Conservation (phyloP, 2,888 invertebrate genomes). For the Malthinus flaveolus region DNA sequence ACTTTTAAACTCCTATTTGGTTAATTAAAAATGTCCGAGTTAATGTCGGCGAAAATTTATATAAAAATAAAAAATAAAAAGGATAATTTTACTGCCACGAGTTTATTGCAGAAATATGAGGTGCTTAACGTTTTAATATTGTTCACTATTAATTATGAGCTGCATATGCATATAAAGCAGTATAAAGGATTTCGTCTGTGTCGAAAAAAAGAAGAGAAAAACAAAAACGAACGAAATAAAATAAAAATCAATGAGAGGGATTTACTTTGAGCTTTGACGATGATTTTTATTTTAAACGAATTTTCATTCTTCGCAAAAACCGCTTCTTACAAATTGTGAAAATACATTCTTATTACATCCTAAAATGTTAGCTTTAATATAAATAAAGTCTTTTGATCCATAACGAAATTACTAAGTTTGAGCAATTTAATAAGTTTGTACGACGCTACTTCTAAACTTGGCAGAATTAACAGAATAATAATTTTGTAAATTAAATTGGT, state of each 20-base stretch:
- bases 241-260: no score
- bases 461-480: slow-evolving; percentile 16
- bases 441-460: slow-evolving; percentile 11
- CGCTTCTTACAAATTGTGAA: slow-evolving; percentile 14
- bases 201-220: neutral
- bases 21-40: slow-evolving; percentile 9
- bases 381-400: slow-evolving; percentile 20
- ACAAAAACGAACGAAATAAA: no score
- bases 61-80: slow-evolving; percentile 13
- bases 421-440: slow-evolving; percentile 15
- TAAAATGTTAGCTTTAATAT: slow-evolving; percentile 20
- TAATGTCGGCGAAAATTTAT: slow-evolving; percentile 12
- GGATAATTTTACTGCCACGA: slow-evolving; percentile 1
- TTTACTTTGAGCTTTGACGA: no score
- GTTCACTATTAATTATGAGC: slow-evolving; percentile 12
- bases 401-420: slow-evolving; percentile 21
- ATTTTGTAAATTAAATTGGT: slow-evolving; percentile 18
- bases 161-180: neutral
- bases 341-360: slow-evolving; percentile 10
- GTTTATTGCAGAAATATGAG: slow-evolving; percentile 11
- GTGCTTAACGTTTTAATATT: slow-evolving; percentile 8
- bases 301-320: neutral
- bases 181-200: slow-evolving; percentile 2
- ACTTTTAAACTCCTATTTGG: neutral
- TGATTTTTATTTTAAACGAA: no score